Base-by-base conservation (phyloP, 2,888 invertebrate genomes). In the Lochmaea crataegi region DNA sequence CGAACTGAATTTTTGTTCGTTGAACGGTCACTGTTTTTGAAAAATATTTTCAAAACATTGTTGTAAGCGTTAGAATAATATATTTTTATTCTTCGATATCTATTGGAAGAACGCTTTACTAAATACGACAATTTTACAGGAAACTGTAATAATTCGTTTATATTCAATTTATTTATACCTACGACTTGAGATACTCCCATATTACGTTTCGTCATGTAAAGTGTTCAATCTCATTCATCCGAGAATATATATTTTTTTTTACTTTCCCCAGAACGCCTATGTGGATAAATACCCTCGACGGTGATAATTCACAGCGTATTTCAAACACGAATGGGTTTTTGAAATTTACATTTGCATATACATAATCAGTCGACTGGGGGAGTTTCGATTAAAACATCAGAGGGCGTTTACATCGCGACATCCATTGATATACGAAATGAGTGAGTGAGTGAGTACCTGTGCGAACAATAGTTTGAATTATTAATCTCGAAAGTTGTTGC, bases 261-360 rank as follows among this genome's bases (percentile, higher is more conserved):
- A 48, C 48, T 48, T 48, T 48, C 26, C 22, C 26, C 1, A 12
- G 9, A 26, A 57, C 57, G 26, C 26, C 22, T 14, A 57, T 57
- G 22, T 9, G 26, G 22, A 60, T 68, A 58, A 60, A 32, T 32
- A 68, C 68, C 67, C 64, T 45, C 42, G 64, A 42, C 32, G 68
- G 22, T 32, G 42, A 61, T 68, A 61, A 68, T 61, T 68, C 61
- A 53, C 18, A 42, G 45, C 61, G 41, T 63, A 68, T 68, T 68
- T 68, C 60, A 26, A 58, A 60, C 58, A 38, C 18, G 68, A 68
- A 38, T 45, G 45, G 22, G 51, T 68, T 61, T 32, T 51, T 61
- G 18, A 51, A 68, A 51, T 48, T 48, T 16, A 11, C 51, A 68
- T 61, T 61, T 68, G 68, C 32, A 32, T 32, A 32, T 32, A 32